phyloP scores from a whole-genome alignment of 2,113 vertebrate species.

The Emydura subglobosa region DNA sequence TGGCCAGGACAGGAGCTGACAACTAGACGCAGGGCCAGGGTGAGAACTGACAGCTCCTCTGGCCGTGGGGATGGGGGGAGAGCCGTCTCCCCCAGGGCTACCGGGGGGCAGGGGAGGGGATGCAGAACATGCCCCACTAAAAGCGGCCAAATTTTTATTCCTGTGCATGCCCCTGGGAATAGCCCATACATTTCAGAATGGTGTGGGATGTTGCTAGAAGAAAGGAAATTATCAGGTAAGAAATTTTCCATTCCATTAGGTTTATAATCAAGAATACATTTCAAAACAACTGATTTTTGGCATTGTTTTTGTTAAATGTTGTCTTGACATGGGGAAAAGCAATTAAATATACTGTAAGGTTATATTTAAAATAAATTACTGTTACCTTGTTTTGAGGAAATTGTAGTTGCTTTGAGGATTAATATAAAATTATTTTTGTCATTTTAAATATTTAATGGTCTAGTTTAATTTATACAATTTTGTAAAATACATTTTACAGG shows the following conservation, averaged over 20 bases:
- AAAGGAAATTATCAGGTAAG: no score
- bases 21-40: no score
- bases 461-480: neutral
- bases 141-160: no score
- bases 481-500: slow-evolving; percentile 77
- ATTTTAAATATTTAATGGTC: neutral
- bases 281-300: neutral
- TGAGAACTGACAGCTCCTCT: no score
- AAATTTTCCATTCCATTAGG: neutral
- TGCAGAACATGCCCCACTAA: no score
- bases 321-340: neutral
- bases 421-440: neutral
- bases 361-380: neutral
- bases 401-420: neutral
- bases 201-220: neutral
- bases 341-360: neutral
- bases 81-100: no score
- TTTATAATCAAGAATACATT: slow-evolving; percentile 1
- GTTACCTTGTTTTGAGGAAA: neutral
- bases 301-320: neutral
- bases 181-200: neutral
- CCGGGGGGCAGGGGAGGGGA: no score
- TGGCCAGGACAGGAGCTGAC: no score
- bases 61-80: no score
- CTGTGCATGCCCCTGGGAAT: neutral